Evolutionary conservation across 2,888 invertebrate genomes (phyloP).

Genomic region (Lapara coniferarum): DNA sequence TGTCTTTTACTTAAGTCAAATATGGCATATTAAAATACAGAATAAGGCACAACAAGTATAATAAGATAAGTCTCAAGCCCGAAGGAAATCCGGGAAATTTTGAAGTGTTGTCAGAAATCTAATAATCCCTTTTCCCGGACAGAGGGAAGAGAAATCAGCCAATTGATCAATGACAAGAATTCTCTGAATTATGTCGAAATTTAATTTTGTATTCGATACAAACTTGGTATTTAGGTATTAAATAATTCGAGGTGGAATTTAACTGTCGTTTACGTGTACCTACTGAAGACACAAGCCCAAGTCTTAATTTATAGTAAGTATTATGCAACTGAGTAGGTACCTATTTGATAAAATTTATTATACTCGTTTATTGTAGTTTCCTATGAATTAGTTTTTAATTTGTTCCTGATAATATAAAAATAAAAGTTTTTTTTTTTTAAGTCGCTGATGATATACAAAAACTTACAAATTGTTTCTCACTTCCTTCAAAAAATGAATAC

Average conservation of each 20-base stretch:
- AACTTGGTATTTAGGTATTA: constrained; percentile 39
- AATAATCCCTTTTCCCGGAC: constrained; percentile 52
- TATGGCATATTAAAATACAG: constrained; percentile 14
- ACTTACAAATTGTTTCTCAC: too few species aligned
- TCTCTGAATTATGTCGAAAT: constrained; percentile 57
- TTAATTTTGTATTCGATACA: constrained; percentile 37
- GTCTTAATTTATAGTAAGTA: too few species aligned
- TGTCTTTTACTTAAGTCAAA: background rate
- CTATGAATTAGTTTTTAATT: too few species aligned
- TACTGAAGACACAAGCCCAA: too few species aligned
- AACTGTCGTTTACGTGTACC: background rate
- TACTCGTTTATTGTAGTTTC: background rate
- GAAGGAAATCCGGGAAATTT: constrained; percentile 45
- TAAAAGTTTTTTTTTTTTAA: too few species aligned
- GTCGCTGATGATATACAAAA: too few species aligned
- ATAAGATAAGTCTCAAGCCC: constrained; percentile 18
- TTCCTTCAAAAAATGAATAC: too few species aligned
- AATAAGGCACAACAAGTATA: constrained; percentile 17
- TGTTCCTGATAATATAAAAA: too few species aligned
- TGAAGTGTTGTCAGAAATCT: constrained; percentile 58
- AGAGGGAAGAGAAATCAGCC: constrained; percentile 52
- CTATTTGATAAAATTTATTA: too few species aligned
- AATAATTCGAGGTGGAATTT: constrained; percentile 35
- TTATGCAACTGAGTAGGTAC: too few species aligned
- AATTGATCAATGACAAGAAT: constrained; percentile 62